phyloP scores from a whole-genome alignment of 1,140 invertebrate species.

The Campoletis sonorensis region DNA sequence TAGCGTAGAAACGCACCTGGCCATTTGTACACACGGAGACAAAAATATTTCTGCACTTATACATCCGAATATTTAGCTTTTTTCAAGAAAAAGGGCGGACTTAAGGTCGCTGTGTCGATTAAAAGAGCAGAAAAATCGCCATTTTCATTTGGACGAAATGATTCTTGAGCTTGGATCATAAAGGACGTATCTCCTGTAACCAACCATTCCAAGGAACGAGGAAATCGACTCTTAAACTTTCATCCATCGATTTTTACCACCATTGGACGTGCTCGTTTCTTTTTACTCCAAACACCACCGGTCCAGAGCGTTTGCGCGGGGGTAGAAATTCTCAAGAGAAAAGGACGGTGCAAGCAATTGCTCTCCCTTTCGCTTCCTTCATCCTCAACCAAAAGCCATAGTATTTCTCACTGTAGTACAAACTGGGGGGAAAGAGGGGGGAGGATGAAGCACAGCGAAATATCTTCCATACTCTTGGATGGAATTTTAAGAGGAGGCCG shows the following conservation, averaged over 20 bases:
- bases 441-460: neutral
- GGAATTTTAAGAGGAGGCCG: constrained; percentile 42
- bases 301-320: constrained; percentile 53
- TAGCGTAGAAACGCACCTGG: constrained; percentile 60
- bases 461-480: constrained; percentile 13
- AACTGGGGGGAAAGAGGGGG: neutral
- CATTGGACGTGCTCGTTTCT: neutral
- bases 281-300: neutral
- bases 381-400: neutral
- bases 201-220: neutral
- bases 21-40: constrained; percentile 48
- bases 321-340: constrained; percentile 38
- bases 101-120: too few species aligned
- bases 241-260: neutral
- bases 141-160: too few species aligned
- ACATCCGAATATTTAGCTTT: neutral
- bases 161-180: neutral
- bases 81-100: too few species aligned
- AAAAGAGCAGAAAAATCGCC: too few species aligned
- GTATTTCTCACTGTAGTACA: constrained; percentile 28
- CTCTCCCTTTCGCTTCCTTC: constrained; percentile 33
- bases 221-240: neutral
- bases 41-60: constrained; percentile 22
- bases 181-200: neutral
- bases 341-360: neutral